Base-by-base conservation (phyloP, 2,888 invertebrate genomes). In the Ypsolopha scabrella region DNA sequence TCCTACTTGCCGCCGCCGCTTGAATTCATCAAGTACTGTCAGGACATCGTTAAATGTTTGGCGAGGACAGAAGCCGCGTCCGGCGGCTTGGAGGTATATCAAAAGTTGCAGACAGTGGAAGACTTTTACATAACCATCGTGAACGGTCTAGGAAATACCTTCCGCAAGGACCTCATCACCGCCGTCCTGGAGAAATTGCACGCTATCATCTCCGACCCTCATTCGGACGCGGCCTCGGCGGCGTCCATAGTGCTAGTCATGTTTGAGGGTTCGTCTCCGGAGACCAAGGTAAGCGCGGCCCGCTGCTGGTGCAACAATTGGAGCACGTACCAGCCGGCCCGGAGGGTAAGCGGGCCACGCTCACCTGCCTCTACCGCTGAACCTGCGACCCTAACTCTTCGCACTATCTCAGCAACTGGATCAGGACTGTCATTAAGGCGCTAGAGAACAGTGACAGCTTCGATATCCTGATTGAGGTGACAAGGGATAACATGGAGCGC, bases 281-380 rank as follows among this genome's bases (percentile, higher is more conserved):
- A 76, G 13, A 68, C 69, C 0, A 64, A 69, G 0, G 53, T 75
- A 52, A 60, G 71, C 0, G 69, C 75, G 10, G 76, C 80, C 0
- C 77, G 80, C 37, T 79, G 80, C 57, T 83, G 44, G 74, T 82
- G 6, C 74, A 87, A 56, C 75, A 75, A 9, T 73, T 70, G 1
- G 75, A 81, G 8, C 72, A 72, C 14, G 77, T 75, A 0, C 76
- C 79, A 0, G 75, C 71, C 1, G 72, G 67, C 0, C 88, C 88
- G 9, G 80, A n/a, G 0, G 89, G 89, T 38, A n/a, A n/a, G 7
- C 86, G 89, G 13, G 88, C 89, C 48, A 90, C 92, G 0, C 77
- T 94, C 2, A 82, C 86, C 14, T 88, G 90, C 47, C 76, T 94
- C 1, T 93, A 92, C 62, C 78, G 77, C n/a, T 94, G 93, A 93